Evolutionary conservation across 2,888 invertebrate genomes (phyloP), one percentile per base, ranked within the genome.

Genomic region (Agelastica alni): DNA sequence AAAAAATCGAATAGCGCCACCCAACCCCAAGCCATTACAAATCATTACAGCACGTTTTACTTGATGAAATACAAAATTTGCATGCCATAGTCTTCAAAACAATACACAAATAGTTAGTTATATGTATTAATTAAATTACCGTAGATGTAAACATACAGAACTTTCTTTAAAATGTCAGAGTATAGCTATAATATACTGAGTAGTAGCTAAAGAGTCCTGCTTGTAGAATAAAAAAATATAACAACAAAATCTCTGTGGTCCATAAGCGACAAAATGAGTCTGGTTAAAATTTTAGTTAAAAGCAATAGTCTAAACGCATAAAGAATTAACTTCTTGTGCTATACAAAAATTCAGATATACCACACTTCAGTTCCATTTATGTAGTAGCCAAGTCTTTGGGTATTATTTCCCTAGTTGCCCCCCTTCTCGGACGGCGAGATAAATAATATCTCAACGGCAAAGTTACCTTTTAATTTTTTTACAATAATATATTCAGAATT

Each of bases 271-370:
- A 65, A 61, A 61, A 62, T 54, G 53, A 60, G 36, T 57, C 62
- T 52, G 13, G 41, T 70, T 67, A 68, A 65, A 64, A 53, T 64
- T 71, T 74, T 56, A 59, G 67, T 74, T 72, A 72, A 72, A 67
- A 62, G 74, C 77, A 77, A 77, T 77, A 77, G 77, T 71, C 77
- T 70, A 75, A 77, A 77, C 77, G 76, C 72, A 72, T 72, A 69
- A 70, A 54, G 62, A 67, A 60, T 46, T 58, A n/a, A 49, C 42
- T 55, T 64, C 63, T 67, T 69, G 71, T 74, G 72, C 75, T 73
- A 77, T 72, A 77, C 76, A 77, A 75, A 75, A 72, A 67, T 70
- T 76, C 72, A 66, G 75, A 73, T 74, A 72, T 67, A 71, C 77
- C 77, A 77, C 64, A 76, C 75, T 69, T 77, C 45, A 61, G 75